These are phyloP conservation scores for Scrobipalpa costella DNA, from an alignment of 2,888 invertebrate species.

Conservation along the genomic window DNA sequence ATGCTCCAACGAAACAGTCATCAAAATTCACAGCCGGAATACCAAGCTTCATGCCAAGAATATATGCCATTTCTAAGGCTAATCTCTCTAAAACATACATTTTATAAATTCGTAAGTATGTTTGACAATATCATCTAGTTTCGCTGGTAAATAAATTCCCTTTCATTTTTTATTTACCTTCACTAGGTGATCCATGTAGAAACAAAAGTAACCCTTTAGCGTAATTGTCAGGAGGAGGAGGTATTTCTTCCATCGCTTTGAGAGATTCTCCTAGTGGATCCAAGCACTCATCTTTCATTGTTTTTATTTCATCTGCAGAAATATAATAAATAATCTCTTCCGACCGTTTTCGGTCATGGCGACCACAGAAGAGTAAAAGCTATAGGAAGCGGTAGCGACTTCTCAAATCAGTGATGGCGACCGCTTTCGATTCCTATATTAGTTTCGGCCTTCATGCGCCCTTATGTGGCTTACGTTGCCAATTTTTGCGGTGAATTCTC, in stretches of 20 bases:
- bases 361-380: no score
- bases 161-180: conserved; percentile 56
- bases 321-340: no score
- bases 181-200: conserved; percentile 68
- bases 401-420: no score
- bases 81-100: conserved; percentile 51
- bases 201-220: conserved; percentile 65
- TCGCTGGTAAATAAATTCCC: neutral
- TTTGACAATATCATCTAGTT: neutral
- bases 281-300: conserved; percentile 52
- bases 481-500: no score
- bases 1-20: conserved; percentile 70
- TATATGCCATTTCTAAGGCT: conserved; percentile 63
- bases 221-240: neutral
- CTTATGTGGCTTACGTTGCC: no score
- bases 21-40: conserved; percentile 77
- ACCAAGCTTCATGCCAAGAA: conserved; percentile 62
- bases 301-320: conserved; percentile 59
- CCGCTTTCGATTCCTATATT: no score
- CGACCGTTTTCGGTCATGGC: no score
- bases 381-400: no score
- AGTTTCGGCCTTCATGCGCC: no score
- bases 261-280: conserved; percentile 65
- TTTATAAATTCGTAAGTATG: no score
- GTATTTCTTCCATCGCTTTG: conserved; percentile 42